These are phyloP conservation scores for Artibeus jamaicensis DNA, from an alignment of 2,797 vertebrate genomes.

Conservation along the genomic window DNA sequence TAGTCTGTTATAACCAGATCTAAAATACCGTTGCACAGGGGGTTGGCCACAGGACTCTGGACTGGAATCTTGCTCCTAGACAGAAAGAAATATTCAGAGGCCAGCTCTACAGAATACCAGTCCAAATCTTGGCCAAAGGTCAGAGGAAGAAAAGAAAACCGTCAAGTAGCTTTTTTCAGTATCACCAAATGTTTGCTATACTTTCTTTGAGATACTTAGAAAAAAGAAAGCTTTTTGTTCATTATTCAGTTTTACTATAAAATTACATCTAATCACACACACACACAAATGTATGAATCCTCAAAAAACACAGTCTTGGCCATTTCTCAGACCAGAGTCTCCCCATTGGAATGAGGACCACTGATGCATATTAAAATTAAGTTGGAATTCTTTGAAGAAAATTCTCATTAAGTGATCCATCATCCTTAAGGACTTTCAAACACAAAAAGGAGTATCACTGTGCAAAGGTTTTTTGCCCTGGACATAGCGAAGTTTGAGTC, in stretches of 20 bases:
- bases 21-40: background rate
- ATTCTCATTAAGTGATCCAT: constrained; percentile 11
- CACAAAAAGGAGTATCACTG: background rate
- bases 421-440: constrained; percentile 28
- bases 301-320: background rate
- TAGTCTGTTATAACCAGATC: background rate
- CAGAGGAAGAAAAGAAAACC: background rate
- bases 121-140: background rate
- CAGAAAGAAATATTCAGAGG: background rate
- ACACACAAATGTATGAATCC: background rate
- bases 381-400: constrained; percentile 22
- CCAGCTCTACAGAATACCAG: background rate
- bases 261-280: background rate
- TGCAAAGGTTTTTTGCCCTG: background rate
- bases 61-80: background rate
- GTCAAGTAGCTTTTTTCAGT: background rate
- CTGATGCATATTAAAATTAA: background rate
- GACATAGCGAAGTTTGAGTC: constrained; percentile 41
- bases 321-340: constrained; percentile 8
- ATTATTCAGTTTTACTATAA: constrained; percentile 34
- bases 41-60: background rate
- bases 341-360: background rate
- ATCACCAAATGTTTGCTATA: background rate
- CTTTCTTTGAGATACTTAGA: background rate
- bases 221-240: background rate